Evolutionary conservation across 2,888 invertebrate genomes (phyloP).

Genomic region (Conops quadrifasciatus): DNA sequence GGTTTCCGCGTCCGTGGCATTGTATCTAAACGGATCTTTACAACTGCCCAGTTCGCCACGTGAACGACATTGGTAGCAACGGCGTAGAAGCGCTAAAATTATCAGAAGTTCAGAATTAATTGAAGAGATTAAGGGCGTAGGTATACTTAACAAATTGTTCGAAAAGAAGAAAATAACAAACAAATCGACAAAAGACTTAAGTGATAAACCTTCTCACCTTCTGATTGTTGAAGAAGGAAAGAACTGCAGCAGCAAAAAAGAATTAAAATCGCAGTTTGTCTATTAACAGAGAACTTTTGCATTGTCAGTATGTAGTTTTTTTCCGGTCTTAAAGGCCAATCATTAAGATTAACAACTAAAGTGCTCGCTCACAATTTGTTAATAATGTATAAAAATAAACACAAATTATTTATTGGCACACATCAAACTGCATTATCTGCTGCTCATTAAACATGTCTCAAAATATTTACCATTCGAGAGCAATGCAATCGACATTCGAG

Average conservation of each 20-base stretch:
- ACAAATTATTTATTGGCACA: constrained; percentile 17
- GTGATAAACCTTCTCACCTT: constrained; percentile 25
- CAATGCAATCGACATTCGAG: neutral
- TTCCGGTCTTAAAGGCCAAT: too few relatives aligned
- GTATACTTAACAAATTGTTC: too few relatives aligned
- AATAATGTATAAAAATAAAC: too few relatives aligned
- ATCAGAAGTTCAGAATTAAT: neutral
- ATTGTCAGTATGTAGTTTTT: constrained; percentile 7
- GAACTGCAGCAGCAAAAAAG: constrained; percentile 15
- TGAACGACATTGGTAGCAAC: constrained; percentile 86
- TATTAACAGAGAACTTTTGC: constrained; percentile 12
- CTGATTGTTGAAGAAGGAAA: constrained; percentile 13
- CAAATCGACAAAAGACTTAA: constrained; percentile 26
- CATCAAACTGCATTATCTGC: constrained; percentile 2
- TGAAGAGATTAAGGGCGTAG: neutral
- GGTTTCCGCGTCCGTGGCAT: constrained; percentile 77
- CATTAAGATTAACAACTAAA: too few relatives aligned
- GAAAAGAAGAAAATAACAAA: neutral
- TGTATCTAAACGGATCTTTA: constrained; percentile 84
- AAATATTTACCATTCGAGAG: neutral
- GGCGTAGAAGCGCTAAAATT: constrained; percentile 71
- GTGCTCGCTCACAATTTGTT: too few relatives aligned
- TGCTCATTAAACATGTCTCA: neutral
- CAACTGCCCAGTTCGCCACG: constrained; percentile 88
- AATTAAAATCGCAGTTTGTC: constrained; percentile 11